Evolutionary conservation across 2,113 vertebrate genomes (phyloP).

Genomic region (Chascanopsetta lugubris): DNA sequence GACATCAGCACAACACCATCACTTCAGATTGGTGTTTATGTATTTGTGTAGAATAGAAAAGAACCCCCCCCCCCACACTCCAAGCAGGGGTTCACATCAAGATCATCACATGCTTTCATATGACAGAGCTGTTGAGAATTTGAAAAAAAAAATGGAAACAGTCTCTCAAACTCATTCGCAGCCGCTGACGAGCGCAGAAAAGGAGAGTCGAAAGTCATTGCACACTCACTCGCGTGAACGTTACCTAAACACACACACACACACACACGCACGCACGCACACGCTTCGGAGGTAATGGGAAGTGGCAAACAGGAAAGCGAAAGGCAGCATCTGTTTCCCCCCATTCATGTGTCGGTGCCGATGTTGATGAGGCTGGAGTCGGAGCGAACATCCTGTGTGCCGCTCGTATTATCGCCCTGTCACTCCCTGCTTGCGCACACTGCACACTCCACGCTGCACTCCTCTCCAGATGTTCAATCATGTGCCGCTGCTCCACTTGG

Average conservation of each 20-base stretch:
- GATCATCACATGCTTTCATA: no score
- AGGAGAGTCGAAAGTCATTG: conserved; percentile 8
- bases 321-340: conserved; percentile 74
- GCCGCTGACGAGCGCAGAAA: conserved; percentile 11
- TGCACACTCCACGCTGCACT: not conserved
- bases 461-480: conserved; percentile 21
- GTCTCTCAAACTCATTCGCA: not conserved
- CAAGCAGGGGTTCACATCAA: no score
- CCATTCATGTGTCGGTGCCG: conserved; percentile 53
- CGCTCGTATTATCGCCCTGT: not conserved
- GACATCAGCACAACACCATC: no score
- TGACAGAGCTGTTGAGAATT: no score
- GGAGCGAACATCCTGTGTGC: conserved; percentile 48
- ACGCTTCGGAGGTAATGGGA: conserved; percentile 28
- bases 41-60: no score
- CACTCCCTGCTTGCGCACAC: conserved; percentile 7
- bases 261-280: not conserved
- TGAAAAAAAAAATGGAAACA: conserved; percentile 12
- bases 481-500: not conserved
- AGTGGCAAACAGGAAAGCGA: conserved; percentile 56
- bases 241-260: not conserved
- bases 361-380: conserved; percentile 34
- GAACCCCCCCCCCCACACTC: no score
- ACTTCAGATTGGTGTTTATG: no score
- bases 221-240: no score